A percentile compares a stretch with the other conserved stretches of the same genome.
Conservation (phyloP, 1,140 invertebrate species). For the Anastatus disparis region DNA sequence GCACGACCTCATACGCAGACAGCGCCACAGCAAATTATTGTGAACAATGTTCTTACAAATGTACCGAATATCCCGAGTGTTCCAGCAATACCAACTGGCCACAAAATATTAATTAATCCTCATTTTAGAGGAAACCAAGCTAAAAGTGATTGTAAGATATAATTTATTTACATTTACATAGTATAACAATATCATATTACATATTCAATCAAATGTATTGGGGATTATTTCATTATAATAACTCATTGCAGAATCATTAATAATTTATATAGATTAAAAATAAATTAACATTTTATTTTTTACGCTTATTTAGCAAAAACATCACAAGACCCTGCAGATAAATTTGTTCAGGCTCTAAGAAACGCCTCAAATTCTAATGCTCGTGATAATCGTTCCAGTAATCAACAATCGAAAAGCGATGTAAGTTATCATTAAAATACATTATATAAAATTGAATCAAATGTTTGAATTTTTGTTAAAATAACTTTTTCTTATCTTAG, state of each 20-base stretch:
- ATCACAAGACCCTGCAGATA: conserved; percentile 44
- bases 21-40: conserved; percentile 20
- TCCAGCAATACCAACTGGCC: conserved; percentile 55
- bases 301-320: conserved; percentile 50
- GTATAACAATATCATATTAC: background rate
- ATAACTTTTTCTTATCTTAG: conserved; percentile 40
- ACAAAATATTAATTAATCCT: conserved; percentile 66
- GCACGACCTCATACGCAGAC: conserved; percentile 1
- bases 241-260: background rate
- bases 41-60: conserved; percentile 32
- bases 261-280: background rate
- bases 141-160: conserved; percentile 22
- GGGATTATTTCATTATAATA: too few species aligned
- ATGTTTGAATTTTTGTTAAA: background rate
- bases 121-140: conserved; percentile 63
- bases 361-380: conserved; percentile 31
- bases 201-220: conserved; percentile 1
- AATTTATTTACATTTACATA: background rate
- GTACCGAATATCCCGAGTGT: conserved; percentile 48
- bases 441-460: conserved; percentile 10
- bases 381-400: conserved; percentile 53
- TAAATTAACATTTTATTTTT: conserved; percentile 13
- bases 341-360: conserved; percentile 49
- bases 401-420: conserved; percentile 57
- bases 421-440: conserved; percentile 45